phyloP scores from a whole-genome alignment of 1,140 invertebrate species.

The Trachymyrmex cornetzi region DNA sequence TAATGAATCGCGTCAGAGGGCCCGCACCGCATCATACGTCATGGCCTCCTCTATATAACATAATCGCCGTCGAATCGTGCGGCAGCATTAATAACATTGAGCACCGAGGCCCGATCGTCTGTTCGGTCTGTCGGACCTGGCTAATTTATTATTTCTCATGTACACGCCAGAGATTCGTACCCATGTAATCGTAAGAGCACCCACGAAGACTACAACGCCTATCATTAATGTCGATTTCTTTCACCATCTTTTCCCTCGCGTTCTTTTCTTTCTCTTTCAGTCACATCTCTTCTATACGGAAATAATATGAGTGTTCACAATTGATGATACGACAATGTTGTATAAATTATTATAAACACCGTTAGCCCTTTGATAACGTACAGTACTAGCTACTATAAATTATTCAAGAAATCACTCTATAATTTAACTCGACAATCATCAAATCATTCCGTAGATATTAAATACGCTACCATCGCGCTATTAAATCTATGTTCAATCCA shows the following conservation, averaged over 20 bases:
- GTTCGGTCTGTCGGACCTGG: conserved; percentile 52
- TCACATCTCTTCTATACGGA: not conserved
- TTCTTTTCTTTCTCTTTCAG: not conserved
- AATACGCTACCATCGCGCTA: conserved; percentile 8
- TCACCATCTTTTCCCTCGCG: not conserved
- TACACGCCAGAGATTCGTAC: conserved; percentile 32
- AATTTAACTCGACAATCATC: not conserved
- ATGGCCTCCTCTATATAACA: conserved; percentile 64
- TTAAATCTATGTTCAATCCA: conserved; percentile 19
- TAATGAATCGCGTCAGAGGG: conserved; percentile 70
- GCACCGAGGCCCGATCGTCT: conserved; percentile 67
- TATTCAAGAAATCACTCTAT: not conserved
- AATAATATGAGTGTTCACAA: not conserved
- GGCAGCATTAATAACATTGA: conserved; percentile 76
- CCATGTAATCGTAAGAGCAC: conserved; percentile 28
- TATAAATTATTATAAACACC: not conserved
- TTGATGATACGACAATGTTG: conserved; percentile 7
- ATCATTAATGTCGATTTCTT: conserved; percentile 58
- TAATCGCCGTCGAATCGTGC: conserved; percentile 67
- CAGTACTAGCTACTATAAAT: not conserved
- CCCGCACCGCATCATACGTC: conserved; percentile 64
- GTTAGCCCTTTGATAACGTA: not conserved
- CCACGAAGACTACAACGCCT: conserved; percentile 38
- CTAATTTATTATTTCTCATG: conserved; percentile 73
- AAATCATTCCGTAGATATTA: conserved; percentile 25